Percentiles rank a stretch among this genome's conserved stretches.
Conservation (phyloP, 2,113 vertebrate genomes). For the Larimichthys polyactis region DNA sequence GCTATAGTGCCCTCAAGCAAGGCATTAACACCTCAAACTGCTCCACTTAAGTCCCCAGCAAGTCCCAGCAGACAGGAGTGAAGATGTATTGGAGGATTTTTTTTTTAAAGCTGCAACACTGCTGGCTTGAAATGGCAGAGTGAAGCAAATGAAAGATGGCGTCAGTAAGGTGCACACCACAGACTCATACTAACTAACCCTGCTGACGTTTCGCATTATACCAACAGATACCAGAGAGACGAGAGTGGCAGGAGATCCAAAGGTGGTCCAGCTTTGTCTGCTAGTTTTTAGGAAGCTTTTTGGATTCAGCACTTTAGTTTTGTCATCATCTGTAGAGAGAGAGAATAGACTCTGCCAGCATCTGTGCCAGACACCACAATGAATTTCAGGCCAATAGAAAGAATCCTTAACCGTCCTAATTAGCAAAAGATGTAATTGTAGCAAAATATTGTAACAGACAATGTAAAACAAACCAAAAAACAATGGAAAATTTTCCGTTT, state of each 20-base stretch:
- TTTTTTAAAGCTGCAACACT: slow-evolving; percentile 25
- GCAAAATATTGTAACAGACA: no score
- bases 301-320: slow-evolving; percentile 11
- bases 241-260: slow-evolving; percentile 29
- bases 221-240: slow-evolving; percentile 7
- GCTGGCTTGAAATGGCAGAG: slow-evolving; percentile 17
- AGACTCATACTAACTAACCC: neutral
- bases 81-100: neutral
- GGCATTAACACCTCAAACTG: slow-evolving; percentile 56
- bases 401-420: neutral
- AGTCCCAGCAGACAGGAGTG: slow-evolving; percentile 13
- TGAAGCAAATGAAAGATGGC: slow-evolving; percentile 36
- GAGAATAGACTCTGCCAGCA: neutral
- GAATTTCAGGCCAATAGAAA: neutral
- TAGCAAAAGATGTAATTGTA: neutral
- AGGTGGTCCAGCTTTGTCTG: neutral
- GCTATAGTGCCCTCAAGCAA: slow-evolving; percentile 47
- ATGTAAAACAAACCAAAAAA: no score
- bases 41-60: slow-evolving; percentile 14
- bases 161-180: slow-evolving; percentile 29
- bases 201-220: slow-evolving; percentile 33
- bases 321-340: neutral
- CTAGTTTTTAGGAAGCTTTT: slow-evolving; percentile 1
- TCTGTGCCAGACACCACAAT: neutral
- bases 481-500: no score